phyloP scores from a whole-genome alignment of 2,113 vertebrate species.

The Paramormyrops kingsleyae region DNA sequence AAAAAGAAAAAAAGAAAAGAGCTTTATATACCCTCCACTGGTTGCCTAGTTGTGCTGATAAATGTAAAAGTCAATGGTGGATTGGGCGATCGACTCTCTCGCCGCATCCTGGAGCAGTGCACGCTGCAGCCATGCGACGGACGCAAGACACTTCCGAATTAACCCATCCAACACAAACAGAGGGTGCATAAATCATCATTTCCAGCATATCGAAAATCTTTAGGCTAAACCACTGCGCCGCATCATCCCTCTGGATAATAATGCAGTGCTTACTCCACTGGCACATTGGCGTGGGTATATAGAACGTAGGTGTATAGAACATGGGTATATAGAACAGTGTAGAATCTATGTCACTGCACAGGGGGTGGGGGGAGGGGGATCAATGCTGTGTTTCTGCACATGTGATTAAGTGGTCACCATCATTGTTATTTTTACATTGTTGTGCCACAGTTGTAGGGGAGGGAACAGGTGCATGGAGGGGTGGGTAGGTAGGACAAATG shows the following conservation, averaged over 20 bases:
- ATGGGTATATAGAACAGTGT: not conserved
- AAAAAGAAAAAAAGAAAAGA: not conserved
- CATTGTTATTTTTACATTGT: not conserved
- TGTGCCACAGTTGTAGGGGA: not conserved
- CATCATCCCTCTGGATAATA: conserved; percentile 27
- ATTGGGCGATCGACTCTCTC: not conserved
- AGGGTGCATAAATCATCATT: not conserved
- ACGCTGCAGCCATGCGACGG: not conserved
- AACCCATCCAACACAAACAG: not conserved
- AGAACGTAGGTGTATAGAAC: not conserved
- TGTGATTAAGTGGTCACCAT: not conserved
- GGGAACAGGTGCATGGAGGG: not conserved
- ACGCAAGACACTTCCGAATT: not conserved
- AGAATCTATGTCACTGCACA: not conserved
- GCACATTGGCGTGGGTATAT: not conserved
- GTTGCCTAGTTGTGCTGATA: not conserved
- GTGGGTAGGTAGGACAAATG: not conserved
- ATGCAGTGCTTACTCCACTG: not conserved
- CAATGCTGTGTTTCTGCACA: not conserved
- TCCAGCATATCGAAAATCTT: not conserved
- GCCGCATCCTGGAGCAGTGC: not conserved
- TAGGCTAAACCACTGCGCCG: not conserved
- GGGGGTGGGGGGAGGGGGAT: not conserved
- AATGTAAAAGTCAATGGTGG: not conserved
- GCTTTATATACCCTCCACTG: not conserved